Evolutionary conservation across 2,797 vertebrate species (phyloP), one percentile per base, ranked within the genome.

Genomic region (Paramormyrops hopkinsi): DNA sequence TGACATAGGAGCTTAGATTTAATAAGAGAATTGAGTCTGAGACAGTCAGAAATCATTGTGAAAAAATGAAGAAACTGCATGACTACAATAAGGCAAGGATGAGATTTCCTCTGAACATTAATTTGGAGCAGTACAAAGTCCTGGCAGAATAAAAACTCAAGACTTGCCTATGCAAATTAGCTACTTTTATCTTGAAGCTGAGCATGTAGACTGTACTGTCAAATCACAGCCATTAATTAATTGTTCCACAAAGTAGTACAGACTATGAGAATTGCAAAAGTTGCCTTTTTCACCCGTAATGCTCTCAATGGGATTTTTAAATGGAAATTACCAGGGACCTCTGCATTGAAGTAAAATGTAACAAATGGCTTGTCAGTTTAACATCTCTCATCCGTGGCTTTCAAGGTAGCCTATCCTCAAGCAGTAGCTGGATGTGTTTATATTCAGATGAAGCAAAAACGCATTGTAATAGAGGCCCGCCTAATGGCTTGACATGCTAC

Each of bases 211-310:
- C 85, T 86, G 62, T 69, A 53, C 85, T 86, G 85, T 86, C 85
- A 86, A 86, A 86, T 50, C 85, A 54, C 85, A 86, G 50, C 85
- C 51, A 86, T 86, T 86, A 86, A 86, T 86, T 86, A 86, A 86
- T 86, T 86, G 85, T 56, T 86, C 85, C 85, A 86, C 29, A 54
- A 86, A 54, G 51, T 86, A 37, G 5, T 86, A 54, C 51, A 53
- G 85, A 86, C 51, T 86, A 56, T 22, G 51, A 86, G 85, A 53
- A 56, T 37, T 86, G 51, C 22, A 86, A 86, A 86, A 86, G 25
- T 86, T 33, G 22, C 85, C 85, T 86, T 86, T 86, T 51, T 54
- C 48, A 25, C 51, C 25, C 51, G 85, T 54, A 54, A 54, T 50
- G 19, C 85, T 86, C 50, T 51, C 85, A 41, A 56, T 54, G 50